Conservation (phyloP, 2,113 vertebrate species). For the Delphinus delphis region DNA sequence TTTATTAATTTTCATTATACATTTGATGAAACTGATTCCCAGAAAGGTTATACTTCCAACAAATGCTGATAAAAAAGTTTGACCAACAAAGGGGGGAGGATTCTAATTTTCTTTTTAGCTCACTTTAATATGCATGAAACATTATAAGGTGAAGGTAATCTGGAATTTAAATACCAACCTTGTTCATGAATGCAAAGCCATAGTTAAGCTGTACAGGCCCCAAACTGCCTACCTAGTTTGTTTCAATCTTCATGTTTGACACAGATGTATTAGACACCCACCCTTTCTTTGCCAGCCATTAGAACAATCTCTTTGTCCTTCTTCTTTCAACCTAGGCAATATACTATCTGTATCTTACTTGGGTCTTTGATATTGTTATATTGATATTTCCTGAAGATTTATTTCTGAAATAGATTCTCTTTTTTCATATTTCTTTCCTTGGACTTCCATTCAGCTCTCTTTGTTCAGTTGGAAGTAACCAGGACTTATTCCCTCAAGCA, state of each 20-base stretch:
- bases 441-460: not conserved
- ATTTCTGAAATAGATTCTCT: not conserved
- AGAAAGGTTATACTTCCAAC: not conserved
- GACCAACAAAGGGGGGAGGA: not conserved
- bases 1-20: constrained; percentile 1
- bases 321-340: not conserved
- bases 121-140: not conserved
- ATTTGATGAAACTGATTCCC: not conserved
- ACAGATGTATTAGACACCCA: not conserved
- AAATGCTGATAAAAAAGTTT: not conserved
- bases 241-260: not conserved
- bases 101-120: not conserved
- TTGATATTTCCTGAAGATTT: not conserved
- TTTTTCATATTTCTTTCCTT: not conserved
- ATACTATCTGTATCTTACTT: not conserved
- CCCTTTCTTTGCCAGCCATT: not conserved
- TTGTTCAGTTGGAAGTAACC: not conserved
- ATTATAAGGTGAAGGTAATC: not conserved
- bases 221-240: not conserved
- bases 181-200: not conserved
- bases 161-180: not conserved
- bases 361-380: not conserved
- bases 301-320: not conserved
- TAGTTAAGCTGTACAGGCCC: not conserved
- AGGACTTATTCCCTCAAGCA: not conserved